Conservation (phyloP, 2,888 invertebrate species). For the Polydrusus cervinus region DNA sequence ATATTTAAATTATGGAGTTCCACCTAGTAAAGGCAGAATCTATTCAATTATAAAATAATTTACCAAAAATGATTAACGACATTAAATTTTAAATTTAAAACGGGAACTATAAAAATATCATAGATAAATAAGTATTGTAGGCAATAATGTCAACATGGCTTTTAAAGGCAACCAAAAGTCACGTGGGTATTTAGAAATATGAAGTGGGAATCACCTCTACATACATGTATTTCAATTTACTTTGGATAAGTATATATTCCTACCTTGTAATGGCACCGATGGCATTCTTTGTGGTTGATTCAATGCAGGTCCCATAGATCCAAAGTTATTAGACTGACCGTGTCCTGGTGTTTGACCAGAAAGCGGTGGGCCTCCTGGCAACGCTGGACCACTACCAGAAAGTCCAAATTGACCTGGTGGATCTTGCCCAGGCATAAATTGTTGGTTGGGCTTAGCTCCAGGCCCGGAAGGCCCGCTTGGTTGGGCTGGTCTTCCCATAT, state of each 20-base stretch:
- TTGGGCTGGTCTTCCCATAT: slow-evolving; percentile 31
- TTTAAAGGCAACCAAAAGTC: too few species aligned
- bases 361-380: slow-evolving; percentile 29
- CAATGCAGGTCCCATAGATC: not conserved
- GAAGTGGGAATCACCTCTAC: too few species aligned
- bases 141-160: too few species aligned
- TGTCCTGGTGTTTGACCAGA: slow-evolving; percentile 29
- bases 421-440: slow-evolving; percentile 31
- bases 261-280: slow-evolving; percentile 23
- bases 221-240: too few species aligned
- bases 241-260: not conserved
- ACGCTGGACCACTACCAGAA: slow-evolving; percentile 1
- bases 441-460: slow-evolving; percentile 19
- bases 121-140: too few species aligned
- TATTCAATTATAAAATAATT: too few species aligned
- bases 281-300: slow-evolving; percentile 4
- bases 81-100: too few species aligned
- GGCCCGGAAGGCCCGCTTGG: slow-evolving; percentile 23
- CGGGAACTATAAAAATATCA: too few species aligned
- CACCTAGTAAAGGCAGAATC: too few species aligned
- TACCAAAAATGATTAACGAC: too few species aligned
- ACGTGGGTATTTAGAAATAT: too few species aligned
- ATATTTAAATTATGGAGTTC: too few species aligned
- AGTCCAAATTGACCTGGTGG: slow-evolving; percentile 29
- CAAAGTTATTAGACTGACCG: not conserved